Percentiles rank a stretch among this genome's conserved stretches.
Evolutionary conservation across 2,888 invertebrate species (phyloP).

Genomic region (Pachycephus smyrnensis): DNA sequence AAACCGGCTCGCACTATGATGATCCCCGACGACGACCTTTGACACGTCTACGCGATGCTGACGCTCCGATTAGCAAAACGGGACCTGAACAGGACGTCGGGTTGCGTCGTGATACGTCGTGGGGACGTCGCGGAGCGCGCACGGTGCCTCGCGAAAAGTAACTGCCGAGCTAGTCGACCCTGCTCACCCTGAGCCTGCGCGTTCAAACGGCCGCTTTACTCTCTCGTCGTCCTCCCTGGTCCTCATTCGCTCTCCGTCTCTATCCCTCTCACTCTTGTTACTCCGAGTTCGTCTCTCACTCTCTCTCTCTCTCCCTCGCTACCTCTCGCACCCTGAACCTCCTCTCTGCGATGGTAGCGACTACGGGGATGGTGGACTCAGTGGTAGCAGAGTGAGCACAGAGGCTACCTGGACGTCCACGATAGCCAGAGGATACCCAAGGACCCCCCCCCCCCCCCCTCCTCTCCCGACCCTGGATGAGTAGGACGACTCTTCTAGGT

Average conservation of each 20-base stretch:
- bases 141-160: slow-evolving; percentile 60
- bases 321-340: slow-evolving; percentile 17
- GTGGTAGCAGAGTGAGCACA: not conserved
- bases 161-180: slow-evolving; percentile 56
- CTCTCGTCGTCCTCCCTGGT: not conserved
- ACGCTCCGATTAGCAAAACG: not conserved
- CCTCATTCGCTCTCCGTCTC: slow-evolving; percentile 1
- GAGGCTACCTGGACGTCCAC: not conserved
- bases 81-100: not conserved
- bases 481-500: not conserved
- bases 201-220: slow-evolving; percentile 14
- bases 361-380: not conserved
- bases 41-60: not conserved
- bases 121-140: slow-evolving; percentile 39
- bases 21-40: not conserved
- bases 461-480: not conserved
- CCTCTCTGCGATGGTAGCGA: not conserved
- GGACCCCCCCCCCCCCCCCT: not conserved
- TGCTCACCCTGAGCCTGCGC: slow-evolving; percentile 56
- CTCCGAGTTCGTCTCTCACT: slow-evolving; percentile 1
- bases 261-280: slow-evolving; percentile 3
- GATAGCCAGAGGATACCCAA: not conserved
- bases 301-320: not conserved
- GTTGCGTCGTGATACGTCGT: not conserved
- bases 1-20: not conserved